A percentile compares a stretch with the other conserved stretches of the same genome.
Evolutionary conservation across 2,113 vertebrate species (phyloP).

Genomic region (Dicaeum eximium): DNA sequence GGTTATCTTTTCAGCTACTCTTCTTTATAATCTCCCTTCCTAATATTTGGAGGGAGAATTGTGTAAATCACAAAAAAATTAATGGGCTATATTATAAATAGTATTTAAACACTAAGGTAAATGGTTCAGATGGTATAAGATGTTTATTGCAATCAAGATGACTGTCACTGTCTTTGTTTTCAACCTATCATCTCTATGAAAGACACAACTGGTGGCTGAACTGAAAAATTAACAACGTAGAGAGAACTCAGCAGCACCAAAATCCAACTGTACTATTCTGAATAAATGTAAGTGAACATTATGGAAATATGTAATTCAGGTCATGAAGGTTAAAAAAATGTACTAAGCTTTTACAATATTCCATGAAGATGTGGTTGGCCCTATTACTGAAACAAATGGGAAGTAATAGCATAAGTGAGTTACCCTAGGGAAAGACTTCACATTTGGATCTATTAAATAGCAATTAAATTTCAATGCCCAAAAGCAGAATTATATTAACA

Average conservation of each 20-base stretch:
- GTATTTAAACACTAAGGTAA: not conserved
- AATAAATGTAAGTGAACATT: not conserved
- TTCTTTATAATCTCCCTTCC: not conserved
- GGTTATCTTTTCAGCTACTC: not conserved
- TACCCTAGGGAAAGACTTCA: not conserved
- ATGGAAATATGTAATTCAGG: not conserved
- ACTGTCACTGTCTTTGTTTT: not conserved
- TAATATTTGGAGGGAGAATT: not conserved
- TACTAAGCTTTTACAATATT: not conserved
- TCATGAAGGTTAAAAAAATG: not conserved
- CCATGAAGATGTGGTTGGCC: not conserved
- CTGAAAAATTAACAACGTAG: not conserved
- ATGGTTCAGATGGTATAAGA: not conserved
- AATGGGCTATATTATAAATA: not conserved
- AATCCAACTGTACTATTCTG: no score
- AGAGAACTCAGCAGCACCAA: not conserved
- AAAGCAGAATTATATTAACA: not conserved
- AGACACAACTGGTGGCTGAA: not conserved
- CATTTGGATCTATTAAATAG: not conserved
- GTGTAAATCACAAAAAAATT: not conserved
- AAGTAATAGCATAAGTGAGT: not conserved
- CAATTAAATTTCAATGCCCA: not conserved
- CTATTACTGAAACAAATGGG: not conserved
- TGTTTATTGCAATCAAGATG: not conserved
- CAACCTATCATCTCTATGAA: not conserved